phyloP scores from a whole-genome alignment of 1,140 invertebrate species.

The Micrasema minimum region DNA sequence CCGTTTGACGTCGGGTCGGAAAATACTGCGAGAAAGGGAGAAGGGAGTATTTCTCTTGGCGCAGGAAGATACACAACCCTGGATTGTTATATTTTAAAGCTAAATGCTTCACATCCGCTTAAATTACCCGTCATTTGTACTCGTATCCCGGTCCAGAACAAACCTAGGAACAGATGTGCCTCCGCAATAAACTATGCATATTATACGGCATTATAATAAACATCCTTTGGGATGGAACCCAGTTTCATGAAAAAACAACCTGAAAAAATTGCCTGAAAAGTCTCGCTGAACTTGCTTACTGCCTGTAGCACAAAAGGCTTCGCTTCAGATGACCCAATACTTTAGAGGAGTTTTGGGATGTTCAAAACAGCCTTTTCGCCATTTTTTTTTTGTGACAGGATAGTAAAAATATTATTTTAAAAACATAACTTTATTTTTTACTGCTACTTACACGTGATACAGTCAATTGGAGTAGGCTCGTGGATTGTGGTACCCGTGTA shows the following conservation, averaged over 20 bases:
- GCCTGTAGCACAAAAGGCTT: conserved; percentile 9
- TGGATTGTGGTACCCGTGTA: too few species aligned
- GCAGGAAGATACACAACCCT: not conserved
- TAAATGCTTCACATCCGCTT: conserved; percentile 18
- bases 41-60: not conserved
- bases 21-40: too few species aligned
- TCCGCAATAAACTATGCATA: conserved; percentile 11
- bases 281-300: not conserved
- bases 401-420: too few species aligned
- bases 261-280: conserved; percentile 16
- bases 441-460: too few species aligned
- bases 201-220: conserved; percentile 31
- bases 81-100: conserved; percentile 30
- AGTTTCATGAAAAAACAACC: conserved; percentile 1
- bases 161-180: conserved; percentile 4
- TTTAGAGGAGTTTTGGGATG: not conserved
- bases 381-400: too few species aligned
- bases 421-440: too few species aligned
- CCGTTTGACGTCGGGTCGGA: too few species aligned
- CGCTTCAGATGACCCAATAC: conserved; percentile 18
- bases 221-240: not conserved
- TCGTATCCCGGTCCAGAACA: not conserved
- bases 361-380: too few species aligned
- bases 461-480: too few species aligned
- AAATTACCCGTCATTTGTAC: conserved; percentile 10